These are phyloP conservation scores for Sarcoramphus papa DNA, from an alignment of 2,797 vertebrate species.

Conservation along the genomic window DNA sequence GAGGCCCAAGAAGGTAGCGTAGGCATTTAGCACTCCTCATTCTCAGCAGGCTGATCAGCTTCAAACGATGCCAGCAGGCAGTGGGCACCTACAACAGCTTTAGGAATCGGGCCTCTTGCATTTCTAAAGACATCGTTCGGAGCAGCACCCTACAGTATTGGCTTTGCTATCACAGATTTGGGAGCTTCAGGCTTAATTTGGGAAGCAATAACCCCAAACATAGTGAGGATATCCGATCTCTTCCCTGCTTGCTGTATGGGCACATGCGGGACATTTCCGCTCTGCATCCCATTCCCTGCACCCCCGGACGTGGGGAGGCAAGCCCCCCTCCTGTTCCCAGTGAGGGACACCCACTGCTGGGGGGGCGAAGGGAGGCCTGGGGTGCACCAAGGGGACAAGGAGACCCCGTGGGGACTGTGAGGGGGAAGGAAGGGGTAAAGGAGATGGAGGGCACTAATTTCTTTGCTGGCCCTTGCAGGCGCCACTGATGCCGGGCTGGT, in stretches of 20 bases:
- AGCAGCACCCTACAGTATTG: rapidly evolving
- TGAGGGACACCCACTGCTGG: neutral
- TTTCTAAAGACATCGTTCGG: neutral
- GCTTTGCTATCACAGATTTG: neutral
- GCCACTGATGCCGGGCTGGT: rapidly evolving
- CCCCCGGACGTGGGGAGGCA: rapidly evolving
- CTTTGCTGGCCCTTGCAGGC: neutral
- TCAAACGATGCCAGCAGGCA: neutral
- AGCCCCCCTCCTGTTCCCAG: neutral
- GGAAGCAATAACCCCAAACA: neutral
- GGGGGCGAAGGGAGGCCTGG: neutral
- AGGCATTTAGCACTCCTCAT: neutral
- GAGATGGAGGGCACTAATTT: neutral
- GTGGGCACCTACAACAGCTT: neutral
- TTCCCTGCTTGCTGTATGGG: neutral
- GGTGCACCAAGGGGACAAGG: neutral
- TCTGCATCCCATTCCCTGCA: neutral
- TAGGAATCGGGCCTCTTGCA: neutral
- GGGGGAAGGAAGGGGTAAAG: neutral
- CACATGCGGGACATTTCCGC: neutral
- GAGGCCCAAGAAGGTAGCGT: neutral
- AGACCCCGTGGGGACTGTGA: neutral
- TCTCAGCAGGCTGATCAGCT: neutral
- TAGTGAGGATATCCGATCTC: neutral
- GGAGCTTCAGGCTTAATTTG: neutral